Conservation (phyloP, 2,888 invertebrate species). For the Stomorhina lunata region DNA sequence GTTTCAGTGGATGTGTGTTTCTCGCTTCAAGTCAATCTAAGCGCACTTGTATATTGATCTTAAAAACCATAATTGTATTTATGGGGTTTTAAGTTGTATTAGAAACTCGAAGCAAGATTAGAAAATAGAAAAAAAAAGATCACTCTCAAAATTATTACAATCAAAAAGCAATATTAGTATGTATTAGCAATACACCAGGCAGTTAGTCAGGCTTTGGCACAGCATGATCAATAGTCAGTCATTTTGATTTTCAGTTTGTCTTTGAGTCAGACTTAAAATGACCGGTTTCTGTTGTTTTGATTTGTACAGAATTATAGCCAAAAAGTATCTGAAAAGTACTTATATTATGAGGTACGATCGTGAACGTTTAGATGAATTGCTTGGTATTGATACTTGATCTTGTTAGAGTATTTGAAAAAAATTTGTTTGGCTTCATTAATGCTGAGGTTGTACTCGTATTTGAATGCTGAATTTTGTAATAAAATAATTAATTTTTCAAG, state of each 20-base stretch:
- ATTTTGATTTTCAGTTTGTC: no score
- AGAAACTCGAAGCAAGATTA: not conserved
- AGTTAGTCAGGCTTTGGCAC: not conserved
- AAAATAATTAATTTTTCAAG: conserved; percentile 49
- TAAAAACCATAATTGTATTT: conserved; percentile 46
- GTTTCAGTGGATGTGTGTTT: conserved; percentile 18
- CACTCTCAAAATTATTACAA: not conserved
- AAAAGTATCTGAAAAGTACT: no score
- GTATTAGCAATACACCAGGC: not conserved
- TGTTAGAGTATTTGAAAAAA: conserved; percentile 40
- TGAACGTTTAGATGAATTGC: no score
- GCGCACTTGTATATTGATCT: conserved; percentile 57
- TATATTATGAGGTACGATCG: no score
- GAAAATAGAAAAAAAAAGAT: not conserved
- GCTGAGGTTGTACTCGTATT: conserved; percentile 25
- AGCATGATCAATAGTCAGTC: no score
- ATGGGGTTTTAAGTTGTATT: conserved; percentile 32
- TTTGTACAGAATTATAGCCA: no score
- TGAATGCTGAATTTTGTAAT: conserved; percentile 47
- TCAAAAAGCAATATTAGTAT: conserved; percentile 27
- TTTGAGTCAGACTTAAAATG: no score
- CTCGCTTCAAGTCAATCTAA: conserved; percentile 6
- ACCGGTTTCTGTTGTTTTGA: no score
- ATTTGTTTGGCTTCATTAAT: conserved; percentile 28
- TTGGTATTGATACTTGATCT: conserved; percentile 65